Evolutionary conservation across 2,113 vertebrate species (phyloP), one percentile per base, ranked within the genome.

Genomic region (Hippoglossus stenolepis): DNA sequence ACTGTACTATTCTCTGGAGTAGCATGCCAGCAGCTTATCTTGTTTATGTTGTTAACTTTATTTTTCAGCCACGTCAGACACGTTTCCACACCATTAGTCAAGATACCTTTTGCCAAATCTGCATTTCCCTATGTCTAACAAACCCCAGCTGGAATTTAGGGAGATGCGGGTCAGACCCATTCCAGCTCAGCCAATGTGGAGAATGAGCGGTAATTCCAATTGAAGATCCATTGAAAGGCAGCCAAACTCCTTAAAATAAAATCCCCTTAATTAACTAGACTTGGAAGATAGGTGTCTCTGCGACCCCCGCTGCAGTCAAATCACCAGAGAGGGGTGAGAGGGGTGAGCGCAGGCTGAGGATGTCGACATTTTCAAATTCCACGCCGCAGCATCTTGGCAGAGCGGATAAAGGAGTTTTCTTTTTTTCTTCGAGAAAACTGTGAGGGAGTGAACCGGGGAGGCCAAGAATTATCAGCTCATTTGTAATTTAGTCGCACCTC

Each of bases 291-390:
- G 56, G 78, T 60, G 81, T 82, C 68, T 77, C 56, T 9, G 76
- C 83, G 86, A 89, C 85, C 86, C 85, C 78, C 1, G 40, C 72
- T 58, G 68, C 63, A 62, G 83, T 72, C 65, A 84, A 90, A 80
- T 75, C 65, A 56, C 13, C 0, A 28, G 47, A 79, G 47, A 65
- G 51, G 65, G 53, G 51, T 18, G 67, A 60, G 65, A 60, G 65
- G 5, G 8, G 57, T 23, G 67, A 38, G 59, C 17, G 47, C 53
- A 70, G 67, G 72, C 47, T 60, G 75, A 82, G 54, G 68, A 85
- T 84, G 87, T 85, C 75, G 61, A 87, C 88, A 87, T 88, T 80
- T 87, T 89, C 57, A 87, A 84, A 89, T 89, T 91, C 85, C 77
- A 64, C 81, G 58, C 57, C 7, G 26, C 68, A 65, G 75, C 57